Evolutionary conservation across 2,888 invertebrate genomes (phyloP).

Genomic region (Tyria jacobaeae): DNA sequence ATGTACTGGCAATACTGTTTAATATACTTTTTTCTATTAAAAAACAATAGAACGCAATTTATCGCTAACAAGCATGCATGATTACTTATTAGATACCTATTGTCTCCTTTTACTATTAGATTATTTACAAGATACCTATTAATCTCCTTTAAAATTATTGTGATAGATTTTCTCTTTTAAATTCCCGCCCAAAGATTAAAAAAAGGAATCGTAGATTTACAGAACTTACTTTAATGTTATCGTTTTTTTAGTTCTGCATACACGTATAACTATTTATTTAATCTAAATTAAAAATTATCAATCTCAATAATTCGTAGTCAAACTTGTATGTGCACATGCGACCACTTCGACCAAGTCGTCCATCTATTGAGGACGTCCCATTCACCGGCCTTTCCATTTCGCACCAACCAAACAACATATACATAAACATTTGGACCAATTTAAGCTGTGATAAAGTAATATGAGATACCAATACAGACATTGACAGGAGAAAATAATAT

Average conservation of each 20-base stretch:
- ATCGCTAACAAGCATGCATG: conserved; percentile 22
- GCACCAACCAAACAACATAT: not conserved
- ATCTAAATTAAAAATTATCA: not conserved
- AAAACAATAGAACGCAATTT: conserved; percentile 14
- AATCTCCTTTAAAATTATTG: too few relatives aligned
- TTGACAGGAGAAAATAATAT: too few relatives aligned
- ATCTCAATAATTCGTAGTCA: not conserved
- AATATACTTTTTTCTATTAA: not conserved
- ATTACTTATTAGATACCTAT: not conserved
- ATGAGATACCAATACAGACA: too few relatives aligned
- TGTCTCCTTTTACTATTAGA: not conserved
- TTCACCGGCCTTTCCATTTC: not conserved
- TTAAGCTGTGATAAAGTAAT: not conserved
- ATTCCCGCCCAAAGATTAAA: too few relatives aligned
- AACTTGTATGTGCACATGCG: not conserved
- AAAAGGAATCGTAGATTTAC: too few relatives aligned
- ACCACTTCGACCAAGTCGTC: not conserved
- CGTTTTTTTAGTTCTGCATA: not conserved
- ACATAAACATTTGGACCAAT: not conserved
- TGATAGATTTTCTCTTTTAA: too few relatives aligned
- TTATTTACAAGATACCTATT: too few relatives aligned
- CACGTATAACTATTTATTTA: too few relatives aligned
- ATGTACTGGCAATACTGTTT: not conserved
- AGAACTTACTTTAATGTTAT: too few relatives aligned
- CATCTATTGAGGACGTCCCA: not conserved